phyloP scores from a whole-genome alignment of 2,113 vertebrate genomes.

The Crotalus horridus region DNA sequence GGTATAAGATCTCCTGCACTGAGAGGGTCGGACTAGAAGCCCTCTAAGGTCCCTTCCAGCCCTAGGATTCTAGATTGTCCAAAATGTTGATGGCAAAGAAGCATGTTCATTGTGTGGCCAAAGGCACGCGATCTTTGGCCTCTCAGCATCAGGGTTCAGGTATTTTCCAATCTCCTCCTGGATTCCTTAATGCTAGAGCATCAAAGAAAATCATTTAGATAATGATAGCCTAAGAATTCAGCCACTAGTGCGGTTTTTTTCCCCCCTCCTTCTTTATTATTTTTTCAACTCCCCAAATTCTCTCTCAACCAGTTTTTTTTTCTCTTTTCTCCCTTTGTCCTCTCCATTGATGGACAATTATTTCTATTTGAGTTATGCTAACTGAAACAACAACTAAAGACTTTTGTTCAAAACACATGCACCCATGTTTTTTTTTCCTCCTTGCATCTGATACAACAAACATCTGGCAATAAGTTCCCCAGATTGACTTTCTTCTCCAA shows the following conservation, averaged over 20 bases:
- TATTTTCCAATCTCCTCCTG: not conserved
- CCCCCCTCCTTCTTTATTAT: not conserved
- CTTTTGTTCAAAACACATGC: not conserved
- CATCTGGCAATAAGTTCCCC: rapidly evolving
- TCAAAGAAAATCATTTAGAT: constrained; percentile 2
- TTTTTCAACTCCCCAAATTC: not conserved
- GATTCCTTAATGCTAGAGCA: not conserved
- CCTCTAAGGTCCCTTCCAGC: too few species aligned
- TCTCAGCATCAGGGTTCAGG: not conserved
- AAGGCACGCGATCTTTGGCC: not conserved
- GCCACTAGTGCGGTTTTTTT: not conserved
- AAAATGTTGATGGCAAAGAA: not conserved
- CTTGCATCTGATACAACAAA: not conserved
- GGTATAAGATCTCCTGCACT: too few species aligned
- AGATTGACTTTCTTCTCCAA: not conserved
- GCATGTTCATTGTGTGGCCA: not conserved
- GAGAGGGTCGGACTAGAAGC: too few species aligned
- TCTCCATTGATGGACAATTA: not conserved
- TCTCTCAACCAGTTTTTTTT: not conserved
- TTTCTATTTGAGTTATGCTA: not conserved
- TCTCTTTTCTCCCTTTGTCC: not conserved
- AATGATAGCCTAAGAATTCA: not conserved
- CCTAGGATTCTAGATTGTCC: not conserved
- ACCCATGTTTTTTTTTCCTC: not conserved
- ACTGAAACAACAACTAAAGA: not conserved